Evolutionary conservation across 2,888 invertebrate species (phyloP), one percentile per base, ranked within the genome.

Genomic region (Ophion costatus): DNA sequence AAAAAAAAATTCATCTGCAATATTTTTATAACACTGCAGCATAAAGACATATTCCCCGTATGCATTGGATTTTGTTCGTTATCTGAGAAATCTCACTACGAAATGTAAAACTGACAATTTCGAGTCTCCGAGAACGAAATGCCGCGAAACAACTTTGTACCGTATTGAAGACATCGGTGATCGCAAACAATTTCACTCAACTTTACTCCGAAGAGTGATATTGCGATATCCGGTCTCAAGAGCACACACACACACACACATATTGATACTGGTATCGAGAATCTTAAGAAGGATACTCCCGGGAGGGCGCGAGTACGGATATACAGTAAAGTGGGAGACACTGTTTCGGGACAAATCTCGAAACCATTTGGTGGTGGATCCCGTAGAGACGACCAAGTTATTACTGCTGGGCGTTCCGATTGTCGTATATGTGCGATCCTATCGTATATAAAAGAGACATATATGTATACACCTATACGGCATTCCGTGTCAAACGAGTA

Each of bases 311-410:
- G 71, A 63, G 75, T 42, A 29, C 42, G 61, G 57, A 66, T 76
- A 85, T 82, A 82, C 76, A 82, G 67, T 73, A 76, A 42, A 70
- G 67, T 66, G 66, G 63, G 56, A 66, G 64, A 75, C 79, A 82
- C 76, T 85, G 82, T 85, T 75, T 79, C 63, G 75, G 56, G 79
- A 82, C 70, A 85, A 85, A 76, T 82, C 73, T 51, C 75, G 79
- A 76, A 82, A 85, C 75, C 79, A 85, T 85, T 85, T 82, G 33
- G 70, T 75, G 66, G 71, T 14, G 51, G 17, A 82, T 82, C 71
- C 71, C 79, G 76, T 66, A 56, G 76, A 56, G 78, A 81, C 78
- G 84, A 82, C 71, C 82, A 71, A 85, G 82, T 82, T 85, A 85
- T 85, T 82, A 76, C 75, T 42, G 56, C 76, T 82, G 69, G 84